Conservation (phyloP, 2,113 vertebrate genomes). For the Dasyurus viverrinus region DNA sequence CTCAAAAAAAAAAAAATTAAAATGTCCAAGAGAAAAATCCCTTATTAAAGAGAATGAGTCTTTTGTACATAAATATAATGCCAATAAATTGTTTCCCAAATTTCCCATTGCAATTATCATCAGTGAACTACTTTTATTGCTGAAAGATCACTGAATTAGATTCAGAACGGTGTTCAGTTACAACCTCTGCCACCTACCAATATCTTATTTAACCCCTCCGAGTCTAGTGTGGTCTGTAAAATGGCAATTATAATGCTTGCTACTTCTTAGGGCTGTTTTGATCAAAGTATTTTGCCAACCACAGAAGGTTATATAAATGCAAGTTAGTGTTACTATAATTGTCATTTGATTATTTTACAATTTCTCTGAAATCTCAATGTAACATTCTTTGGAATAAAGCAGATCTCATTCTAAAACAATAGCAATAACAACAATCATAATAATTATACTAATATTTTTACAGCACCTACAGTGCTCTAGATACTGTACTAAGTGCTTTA, state of each 20-base stretch:
- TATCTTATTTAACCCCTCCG: neutral
- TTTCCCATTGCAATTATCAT: neutral
- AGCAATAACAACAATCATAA: neutral
- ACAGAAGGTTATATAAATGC: neutral
- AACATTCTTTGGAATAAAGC: neutral
- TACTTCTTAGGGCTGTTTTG: neutral
- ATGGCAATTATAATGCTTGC: neutral
- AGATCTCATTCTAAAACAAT: neutral
- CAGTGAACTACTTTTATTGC: neutral
- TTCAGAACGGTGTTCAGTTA: neutral
- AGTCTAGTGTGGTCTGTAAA: neutral
- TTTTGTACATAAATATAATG: neutral
- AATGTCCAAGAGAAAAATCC: conserved; percentile 40
- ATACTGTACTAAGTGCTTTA: neutral
- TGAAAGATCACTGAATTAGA: neutral
- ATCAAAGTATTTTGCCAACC: neutral
- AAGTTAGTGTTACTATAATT: neutral
- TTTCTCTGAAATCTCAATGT: neutral
- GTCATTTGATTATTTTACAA: neutral
- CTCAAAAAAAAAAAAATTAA: conserved; percentile 1
- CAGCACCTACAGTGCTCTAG: neutral
- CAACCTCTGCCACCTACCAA: neutral
- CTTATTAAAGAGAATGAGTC: conserved; percentile 40
- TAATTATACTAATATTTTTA: neutral
- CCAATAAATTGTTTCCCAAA: neutral